phyloP scores from a whole-genome alignment of 1,140 invertebrate genomes.

The Diuraphis noxia region DNA sequence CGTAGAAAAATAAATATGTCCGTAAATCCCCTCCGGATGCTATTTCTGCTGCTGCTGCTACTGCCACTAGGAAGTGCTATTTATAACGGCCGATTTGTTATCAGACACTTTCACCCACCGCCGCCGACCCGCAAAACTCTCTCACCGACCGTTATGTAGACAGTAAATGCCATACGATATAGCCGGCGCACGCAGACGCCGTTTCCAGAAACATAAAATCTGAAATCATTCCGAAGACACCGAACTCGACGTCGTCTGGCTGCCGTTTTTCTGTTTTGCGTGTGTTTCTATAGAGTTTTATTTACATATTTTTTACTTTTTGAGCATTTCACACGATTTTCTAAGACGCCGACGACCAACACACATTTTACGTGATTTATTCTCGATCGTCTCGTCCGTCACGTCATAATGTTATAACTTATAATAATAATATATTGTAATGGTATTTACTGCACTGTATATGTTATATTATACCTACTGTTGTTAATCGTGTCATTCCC shows the following conservation, averaged over 20 bases:
- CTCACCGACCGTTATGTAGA: not conserved
- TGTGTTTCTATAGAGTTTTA: not conserved
- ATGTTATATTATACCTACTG: not conserved
- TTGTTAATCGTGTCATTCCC: not conserved
- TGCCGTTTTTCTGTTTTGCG: not conserved
- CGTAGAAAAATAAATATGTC: constrained; percentile 40
- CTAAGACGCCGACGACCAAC: not conserved
- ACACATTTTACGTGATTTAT: not conserved
- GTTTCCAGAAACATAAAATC: not conserved
- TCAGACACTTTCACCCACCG: constrained; percentile 2
- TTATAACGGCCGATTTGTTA: constrained; percentile 30
- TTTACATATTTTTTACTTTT: not conserved
- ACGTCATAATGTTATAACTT: not conserved
- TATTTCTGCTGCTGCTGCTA: not conserved
- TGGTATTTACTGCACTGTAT: not conserved
- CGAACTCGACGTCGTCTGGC: not conserved
- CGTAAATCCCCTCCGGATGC: constrained; percentile 22
- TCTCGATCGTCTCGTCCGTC: not conserved
- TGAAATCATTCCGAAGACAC: not conserved
- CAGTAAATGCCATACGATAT: not conserved
- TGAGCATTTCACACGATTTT: not conserved
- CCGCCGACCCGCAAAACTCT: not conserved
- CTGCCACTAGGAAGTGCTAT: constrained; percentile 1
- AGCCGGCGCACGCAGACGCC: not conserved
- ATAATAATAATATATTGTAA: not conserved